Evolutionary conservation across 1,140 invertebrate species (phyloP), one percentile per base, ranked within the genome.

Genomic region (Drosophila nigromelanica): DNA sequence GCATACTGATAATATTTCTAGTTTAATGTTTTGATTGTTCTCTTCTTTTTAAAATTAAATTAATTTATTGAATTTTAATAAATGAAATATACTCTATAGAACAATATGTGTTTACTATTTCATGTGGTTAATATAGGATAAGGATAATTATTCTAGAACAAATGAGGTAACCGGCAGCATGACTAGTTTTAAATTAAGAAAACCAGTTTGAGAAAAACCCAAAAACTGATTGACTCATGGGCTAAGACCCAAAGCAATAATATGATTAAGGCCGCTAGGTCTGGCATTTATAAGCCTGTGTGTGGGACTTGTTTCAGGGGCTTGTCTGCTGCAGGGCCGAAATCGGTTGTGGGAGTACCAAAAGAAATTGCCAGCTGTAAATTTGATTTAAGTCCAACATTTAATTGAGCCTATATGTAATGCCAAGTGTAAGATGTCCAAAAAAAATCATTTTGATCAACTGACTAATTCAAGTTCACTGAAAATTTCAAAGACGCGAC

Each of bases 51-150:
- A 67, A 86, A 87, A 78, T 86, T 64, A 67, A 86, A 87, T 81
- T 86, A 86, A 86, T 87, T 86, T 86, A 87, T 86, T 86, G 78
- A 87, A 81, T 87, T 87, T 81, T 56, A 86, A 87, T 86, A 87
- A 86, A 86, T 78, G 48, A 64, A 73, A 70, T 74, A 62, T 63
- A 70, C 18, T 56, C 30, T 45, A 56, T 62, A 51, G 11, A 56
- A 64, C 3, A 8, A 43, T 5, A 40, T 24, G 39, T 15, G 42
- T 35, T 24, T 43, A 42, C 27, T 47, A 4, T 47, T 47, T 12
- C 5, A 40, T n/a, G 3, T 40, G n/a, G n/a, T n/a, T n/a, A n/a
- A n/a, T n/a, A n/a, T n/a, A n/a, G n/a, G n/a, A n/a, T n/a, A n/a
- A n/a, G n/a, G n/a, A n/a, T n/a, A n/a, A n/a, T 10, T 35, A 3